Base-by-base conservation (phyloP, 2,888 invertebrate genomes). In the Pimpla rufipes region DNA sequence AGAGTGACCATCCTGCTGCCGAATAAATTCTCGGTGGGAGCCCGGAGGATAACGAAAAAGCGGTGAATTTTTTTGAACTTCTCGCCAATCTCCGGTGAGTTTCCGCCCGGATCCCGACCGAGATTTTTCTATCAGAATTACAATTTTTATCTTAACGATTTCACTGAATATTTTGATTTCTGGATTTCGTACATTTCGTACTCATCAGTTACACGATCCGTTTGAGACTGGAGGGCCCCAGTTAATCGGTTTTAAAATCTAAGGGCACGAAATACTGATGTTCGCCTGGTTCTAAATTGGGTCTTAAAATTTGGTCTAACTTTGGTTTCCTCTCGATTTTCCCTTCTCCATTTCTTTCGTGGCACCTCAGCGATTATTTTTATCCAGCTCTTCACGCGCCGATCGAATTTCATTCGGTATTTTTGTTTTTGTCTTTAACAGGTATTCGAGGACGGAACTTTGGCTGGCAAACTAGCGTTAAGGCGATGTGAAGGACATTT, bases 401-500 rank as follows among this genome's bases (percentile, higher is more conserved):
- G 23, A 23, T 23, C 21, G 7, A 1, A 55, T 13, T 55, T 55
- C 2, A 29, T 29, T n/a, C n/a, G n/a, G 10, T 11, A 11, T 55
- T 23, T 23, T 21, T 23, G 23, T 23, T 55, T 23, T 13, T 23
- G 29, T 29, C 3, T 55, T 55, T 23, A 55, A 55, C 55, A 62
- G 35, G 16, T 62, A 62, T 62, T 62, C 37, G 18, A 62, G 62
- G 62, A 62, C 62, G 62, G 62, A 62, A 62, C 62, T 62, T 62
- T 62, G 62, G 62, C 62, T 62, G 62, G 62, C 35, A 62, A 62
- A 62, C 62, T 62, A 62, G 62, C 62, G 37, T 40, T 62, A 62
- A 62, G 62, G 62, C 62, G 40, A 62, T 62, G 18, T 16, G 35
- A 62, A 62, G 62, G 62, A 62, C 37, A 16, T 40, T 37, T 1